Evolutionary conservation across 2,888 invertebrate species (phyloP), one percentile per base, ranked within the genome.

Genomic region (Frankliniella fusca): DNA sequence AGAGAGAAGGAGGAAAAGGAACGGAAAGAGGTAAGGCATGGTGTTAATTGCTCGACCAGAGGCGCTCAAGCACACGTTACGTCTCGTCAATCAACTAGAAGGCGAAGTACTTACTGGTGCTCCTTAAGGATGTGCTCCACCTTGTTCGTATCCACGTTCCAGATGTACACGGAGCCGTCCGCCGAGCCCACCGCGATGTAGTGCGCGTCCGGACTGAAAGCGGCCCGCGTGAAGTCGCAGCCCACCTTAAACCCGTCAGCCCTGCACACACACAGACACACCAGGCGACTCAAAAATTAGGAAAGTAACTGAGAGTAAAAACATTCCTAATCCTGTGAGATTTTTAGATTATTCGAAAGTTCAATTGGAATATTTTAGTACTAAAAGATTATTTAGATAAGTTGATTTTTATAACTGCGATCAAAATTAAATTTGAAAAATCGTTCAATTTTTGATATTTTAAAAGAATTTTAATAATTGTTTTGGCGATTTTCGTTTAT

Each of bases 171-270:
- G 27, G 93, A 91, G 48, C 99, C 98, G 89, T 99, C 98, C 0
- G 93, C 92, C 12, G 97, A 96, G 54, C 99, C 99, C 81, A 95
- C 97, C 11, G 97, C 93, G 81, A 97, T 93, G 88, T 96, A 94
- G 85, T 94, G 93, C 11, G 94, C 96, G 88, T 95, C 95, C 61
- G 97, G 96, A 86, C 97, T 97, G 88, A 98, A 97, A 81, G 94
- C 93, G 20, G 97, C 97, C 86, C 98, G 91, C 50, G 96, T 92
- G 94, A 95, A 98, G 90, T 99, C 98, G 90, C 95, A 96, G 84
- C 96, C 95, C 84, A 98, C 94, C 90, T 97, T 97, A 90, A 99
- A 99, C 83, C 95, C 94, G 86, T 99, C 98, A 87, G 95, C 94
- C 88, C 98, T 98, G 90, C 38, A 38, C 38, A 80, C 90, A 90